phyloP scores from a whole-genome alignment of 2,888 invertebrate species.

The Netelia virgata region DNA sequence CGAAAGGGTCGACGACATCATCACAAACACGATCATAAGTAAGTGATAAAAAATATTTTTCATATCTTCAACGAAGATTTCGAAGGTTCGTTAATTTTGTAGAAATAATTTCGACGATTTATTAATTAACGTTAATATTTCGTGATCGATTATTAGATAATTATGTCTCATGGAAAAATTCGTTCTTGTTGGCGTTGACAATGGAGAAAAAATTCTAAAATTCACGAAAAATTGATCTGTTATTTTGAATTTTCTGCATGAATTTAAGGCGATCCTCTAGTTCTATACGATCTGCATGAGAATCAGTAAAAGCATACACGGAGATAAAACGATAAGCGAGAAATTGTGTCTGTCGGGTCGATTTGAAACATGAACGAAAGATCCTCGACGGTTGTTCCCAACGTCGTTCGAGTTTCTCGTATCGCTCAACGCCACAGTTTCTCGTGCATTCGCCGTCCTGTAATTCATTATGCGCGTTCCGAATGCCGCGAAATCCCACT shows the following conservation, averaged over 20 bases:
- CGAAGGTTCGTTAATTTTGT: too few species aligned
- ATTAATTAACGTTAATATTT: too few species aligned
- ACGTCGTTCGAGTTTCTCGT: neutral
- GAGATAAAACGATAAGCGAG: too few species aligned
- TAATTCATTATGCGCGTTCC: constrained; percentile 24
- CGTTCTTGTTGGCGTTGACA: too few species aligned
- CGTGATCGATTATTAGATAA: too few species aligned
- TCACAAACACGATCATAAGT: constrained; percentile 83
- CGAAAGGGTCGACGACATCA: constrained; percentile 81
- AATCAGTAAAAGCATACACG: neutral
- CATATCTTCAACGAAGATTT: neutral
- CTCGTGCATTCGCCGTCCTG: constrained; percentile 5
- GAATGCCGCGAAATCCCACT: constrained; percentile 28
- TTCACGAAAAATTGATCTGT: too few species aligned
- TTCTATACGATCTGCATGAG: neutral
- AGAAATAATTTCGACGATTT: too few species aligned
- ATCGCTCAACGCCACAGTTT: neutral
- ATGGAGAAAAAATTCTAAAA: too few species aligned
- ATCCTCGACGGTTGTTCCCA: too few species aligned
- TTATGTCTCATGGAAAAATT: too few species aligned
- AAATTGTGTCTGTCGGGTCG: too few species aligned
- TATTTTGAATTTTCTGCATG: neutral
- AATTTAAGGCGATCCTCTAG: neutral
- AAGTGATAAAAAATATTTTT: neutral
- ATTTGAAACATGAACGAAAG: too few species aligned